phyloP scores from a whole-genome alignment of 2,888 invertebrate genomes.

The Saturnia pavonia region DNA sequence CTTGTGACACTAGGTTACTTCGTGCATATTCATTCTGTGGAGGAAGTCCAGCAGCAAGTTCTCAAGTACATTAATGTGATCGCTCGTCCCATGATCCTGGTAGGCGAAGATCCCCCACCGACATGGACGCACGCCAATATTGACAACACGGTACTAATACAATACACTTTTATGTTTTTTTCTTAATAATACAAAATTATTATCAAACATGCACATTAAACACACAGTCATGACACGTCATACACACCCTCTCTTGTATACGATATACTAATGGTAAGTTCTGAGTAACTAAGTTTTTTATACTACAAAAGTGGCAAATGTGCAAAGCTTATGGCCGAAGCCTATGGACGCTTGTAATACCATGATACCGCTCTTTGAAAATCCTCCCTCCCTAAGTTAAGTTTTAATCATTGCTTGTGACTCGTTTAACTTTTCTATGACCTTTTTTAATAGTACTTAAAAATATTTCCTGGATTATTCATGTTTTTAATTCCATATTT shows the following conservation, averaged over 20 bases:
- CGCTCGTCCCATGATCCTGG: slow-evolving; percentile 91
- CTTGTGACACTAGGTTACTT: slow-evolving; percentile 87
- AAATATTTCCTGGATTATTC: neutral
- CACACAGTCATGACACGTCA: no score
- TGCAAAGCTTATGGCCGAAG: no score
- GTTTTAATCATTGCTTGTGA: neutral
- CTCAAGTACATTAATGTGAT: slow-evolving; percentile 97
- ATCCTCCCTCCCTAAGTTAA: no score
- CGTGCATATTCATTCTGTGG: slow-evolving; percentile 96
- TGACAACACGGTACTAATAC: slow-evolving; percentile 88
- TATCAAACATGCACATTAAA: neutral
- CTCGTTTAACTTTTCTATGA: neutral
- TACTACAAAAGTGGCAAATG: no score
- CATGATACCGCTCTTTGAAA: no score
- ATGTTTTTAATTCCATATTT: slow-evolving; percentile 26
- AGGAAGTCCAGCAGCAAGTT: slow-evolving; percentile 98
- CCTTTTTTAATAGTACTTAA: neutral
- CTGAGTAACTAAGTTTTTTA: no score
- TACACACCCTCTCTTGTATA: no score
- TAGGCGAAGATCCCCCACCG: slow-evolving; percentile 86
- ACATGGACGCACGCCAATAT: slow-evolving; percentile 98
- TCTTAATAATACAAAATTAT: no score
- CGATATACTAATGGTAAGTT: no score
- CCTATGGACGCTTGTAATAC: no score
- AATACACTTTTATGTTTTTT: neutral